Percentiles rank a stretch among this genome's conserved stretches.
Evolutionary conservation across 2,888 invertebrate species (phyloP).

Genomic region (Hoplodrina ambigua): DNA sequence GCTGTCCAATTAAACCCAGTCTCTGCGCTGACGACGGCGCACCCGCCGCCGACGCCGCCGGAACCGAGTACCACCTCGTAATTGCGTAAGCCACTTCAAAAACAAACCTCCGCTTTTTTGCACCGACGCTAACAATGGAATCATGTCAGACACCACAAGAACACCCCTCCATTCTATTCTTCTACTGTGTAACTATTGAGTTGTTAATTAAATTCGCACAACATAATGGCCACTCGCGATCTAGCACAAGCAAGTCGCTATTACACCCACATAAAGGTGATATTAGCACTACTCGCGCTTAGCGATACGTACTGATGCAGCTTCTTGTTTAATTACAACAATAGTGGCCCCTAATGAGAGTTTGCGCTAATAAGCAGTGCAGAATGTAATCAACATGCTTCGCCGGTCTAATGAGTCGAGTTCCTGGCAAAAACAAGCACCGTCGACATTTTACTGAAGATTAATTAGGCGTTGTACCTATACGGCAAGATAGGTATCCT

Average conservation of each 20-base stretch:
- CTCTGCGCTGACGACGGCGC: constrained; percentile 68
- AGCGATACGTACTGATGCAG: constrained; percentile 79
- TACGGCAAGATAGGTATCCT: constrained; percentile 75
- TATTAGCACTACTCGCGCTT: constrained; percentile 70
- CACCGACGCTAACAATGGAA: constrained; percentile 86
- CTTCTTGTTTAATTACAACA: constrained; percentile 90
- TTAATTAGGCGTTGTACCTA: constrained; percentile 88
- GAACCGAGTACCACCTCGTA: constrained; percentile 80
- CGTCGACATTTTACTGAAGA: constrained; percentile 88
- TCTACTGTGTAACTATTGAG: constrained; percentile 84
- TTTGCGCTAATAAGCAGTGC: constrained; percentile 90
- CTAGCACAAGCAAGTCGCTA: constrained; percentile 65
- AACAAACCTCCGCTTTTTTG: constrained; percentile 86
- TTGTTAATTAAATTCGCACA: constrained; percentile 89
- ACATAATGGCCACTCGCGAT: constrained; percentile 71
- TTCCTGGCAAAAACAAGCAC: constrained; percentile 88
- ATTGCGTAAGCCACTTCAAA: constrained; percentile 88
- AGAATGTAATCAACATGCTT: constrained; percentile 90
- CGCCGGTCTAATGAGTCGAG: constrained; percentile 89
- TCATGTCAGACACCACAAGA: constrained; percentile 87
- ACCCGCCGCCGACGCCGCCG: constrained; percentile 65
- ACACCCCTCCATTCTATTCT: constrained; percentile 82
- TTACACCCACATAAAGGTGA: constrained; percentile 72
- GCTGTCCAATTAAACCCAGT: constrained; percentile 87
- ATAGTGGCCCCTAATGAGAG: constrained; percentile 90